Evolutionary conservation across 2,113 vertebrate genomes (phyloP), one percentile per base, ranked within the genome.

Genomic region (Vimba vimba): DNA sequence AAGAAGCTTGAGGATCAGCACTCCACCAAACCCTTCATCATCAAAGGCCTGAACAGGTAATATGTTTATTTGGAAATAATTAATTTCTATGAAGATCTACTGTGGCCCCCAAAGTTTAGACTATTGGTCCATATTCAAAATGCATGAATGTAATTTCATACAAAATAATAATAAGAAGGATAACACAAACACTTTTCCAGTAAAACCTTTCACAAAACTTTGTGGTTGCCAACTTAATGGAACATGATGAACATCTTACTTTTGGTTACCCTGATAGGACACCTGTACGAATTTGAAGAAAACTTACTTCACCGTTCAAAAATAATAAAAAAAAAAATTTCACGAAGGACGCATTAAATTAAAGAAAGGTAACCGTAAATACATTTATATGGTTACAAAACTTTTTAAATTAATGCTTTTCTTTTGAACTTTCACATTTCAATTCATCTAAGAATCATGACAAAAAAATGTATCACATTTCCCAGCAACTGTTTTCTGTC

Each of bases 1-100:
- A 89, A 87, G 88, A 89, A 85, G 45, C 83, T 87, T n/a, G 88
- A 89, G 55, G 79, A 83, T 15, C 88, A 89, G 83, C 88, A 89
- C 71, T 87, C 88, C 71, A 89, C 88, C 60, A 89, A 82, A 73
- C 66, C 85, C n/a, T 89, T 87, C 60, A 83, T 87, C 57, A 64
- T 85, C 30, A 89, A 89, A 87, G 85, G 71, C 60, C 79, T 89
- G 3, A 85, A 82, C 66, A 87, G 88, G 88, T 89, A 64, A 74
- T 27, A n/a, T 66, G 4, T 66, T 25, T 33, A 12, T 73, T n/a
- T 43, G 62, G 4, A 59, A 4, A 43, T 47, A 23, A 30, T 30
- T 5, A 0, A 62, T 23, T 23, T 84, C 52, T 73, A 43, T 50
- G 11, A 36, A 33, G 19, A 12, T 39, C 10, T 59, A 12, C 19